A percentile compares a stretch with the other conserved stretches of the same genome.
Evolutionary conservation across 1,140 invertebrate genomes (phyloP).

Genomic region (Drosophila ercepeae): DNA sequence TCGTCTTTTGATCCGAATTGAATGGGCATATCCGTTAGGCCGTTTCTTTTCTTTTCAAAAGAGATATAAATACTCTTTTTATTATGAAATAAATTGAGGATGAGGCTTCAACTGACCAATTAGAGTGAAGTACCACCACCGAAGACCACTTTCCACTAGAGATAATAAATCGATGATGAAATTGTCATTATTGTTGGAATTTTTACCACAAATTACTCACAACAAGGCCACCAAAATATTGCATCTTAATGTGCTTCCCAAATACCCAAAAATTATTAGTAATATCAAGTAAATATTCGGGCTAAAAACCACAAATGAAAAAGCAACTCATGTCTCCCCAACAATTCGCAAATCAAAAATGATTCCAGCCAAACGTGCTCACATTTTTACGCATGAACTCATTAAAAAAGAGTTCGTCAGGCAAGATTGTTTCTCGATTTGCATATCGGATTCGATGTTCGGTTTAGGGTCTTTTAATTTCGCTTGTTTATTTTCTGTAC

Average conservation of each 20-base stretch:
- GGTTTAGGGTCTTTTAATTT: conserved; percentile 28
- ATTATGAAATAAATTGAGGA: conserved; percentile 3
- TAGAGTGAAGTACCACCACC: background rate
- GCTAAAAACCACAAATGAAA: conserved; percentile 3
- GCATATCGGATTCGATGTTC: conserved; percentile 42
- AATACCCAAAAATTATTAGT: conserved; percentile 6
- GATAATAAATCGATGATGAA: background rate
- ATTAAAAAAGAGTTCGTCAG: conserved; percentile 47
- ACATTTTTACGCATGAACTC: conserved; percentile 39
- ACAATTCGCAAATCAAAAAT: conserved; percentile 38
- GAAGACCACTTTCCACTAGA: background rate
- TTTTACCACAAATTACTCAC: conserved; percentile 7
- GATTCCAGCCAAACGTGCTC: conserved; percentile 26
- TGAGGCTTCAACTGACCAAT: background rate
- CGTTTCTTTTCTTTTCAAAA: conserved; percentile 6
- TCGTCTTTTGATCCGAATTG: conserved; percentile 40
- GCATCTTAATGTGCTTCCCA: conserved; percentile 9
- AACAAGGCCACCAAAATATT: background rate
- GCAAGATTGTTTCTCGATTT: conserved; percentile 30
- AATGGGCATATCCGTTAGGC: conserved; percentile 52
- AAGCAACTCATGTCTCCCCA: conserved; percentile 4
- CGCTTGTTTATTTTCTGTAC: conserved; percentile 11
- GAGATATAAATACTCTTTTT: background rate
- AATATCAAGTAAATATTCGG: background rate
- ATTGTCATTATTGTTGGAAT: background rate